Percentiles rank a stretch among this genome's conserved stretches.
Conservation (phyloP, 2,888 invertebrate genomes). For the Hypomecis atomaria region DNA sequence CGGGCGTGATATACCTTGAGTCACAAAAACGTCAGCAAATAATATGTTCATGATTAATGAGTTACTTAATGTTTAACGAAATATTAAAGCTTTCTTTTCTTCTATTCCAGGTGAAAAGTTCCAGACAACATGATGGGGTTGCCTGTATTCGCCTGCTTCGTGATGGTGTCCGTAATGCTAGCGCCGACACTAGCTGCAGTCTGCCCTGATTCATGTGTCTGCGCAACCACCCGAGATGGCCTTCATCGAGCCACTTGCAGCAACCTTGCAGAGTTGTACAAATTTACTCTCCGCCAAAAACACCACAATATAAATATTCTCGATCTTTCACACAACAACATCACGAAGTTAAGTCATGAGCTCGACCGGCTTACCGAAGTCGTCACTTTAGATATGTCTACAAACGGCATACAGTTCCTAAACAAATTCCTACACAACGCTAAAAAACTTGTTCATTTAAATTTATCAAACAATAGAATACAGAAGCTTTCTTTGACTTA, state of each 20-base stretch:
- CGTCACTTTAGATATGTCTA: constrained; percentile 86
- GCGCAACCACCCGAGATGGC: constrained; percentile 87
- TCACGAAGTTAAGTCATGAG: constrained; percentile 84
- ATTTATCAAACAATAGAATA: constrained; percentile 86
- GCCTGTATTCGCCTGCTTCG: constrained; percentile 58
- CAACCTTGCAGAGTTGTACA: constrained; percentile 91
- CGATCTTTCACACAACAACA: constrained; percentile 86
- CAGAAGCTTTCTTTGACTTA: constrained; percentile 78
- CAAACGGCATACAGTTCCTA: constrained; percentile 84
- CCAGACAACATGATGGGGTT: constrained; percentile 65
- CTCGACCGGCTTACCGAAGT: constrained; percentile 85
- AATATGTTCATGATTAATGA: constrained; percentile 7
- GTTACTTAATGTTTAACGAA: neutral
- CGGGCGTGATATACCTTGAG: constrained; percentile 47
- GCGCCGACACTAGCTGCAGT: constrained; percentile 64
- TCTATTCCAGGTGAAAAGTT: constrained; percentile 73
- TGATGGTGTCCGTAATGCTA: constrained; percentile 64
- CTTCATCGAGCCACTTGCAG: constrained; percentile 87
- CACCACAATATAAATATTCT: constrained; percentile 83
- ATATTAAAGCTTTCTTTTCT: constrained; percentile 41
- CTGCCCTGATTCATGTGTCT: constrained; percentile 83
- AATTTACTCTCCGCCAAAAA: constrained; percentile 77
- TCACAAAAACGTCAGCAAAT: constrained; percentile 37
- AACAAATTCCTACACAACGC: constrained; percentile 85
- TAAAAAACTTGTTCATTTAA: constrained; percentile 84